These are phyloP conservation scores for Lagria hirta DNA, from an alignment of 2,888 invertebrate species.

Conservation along the genomic window DNA sequence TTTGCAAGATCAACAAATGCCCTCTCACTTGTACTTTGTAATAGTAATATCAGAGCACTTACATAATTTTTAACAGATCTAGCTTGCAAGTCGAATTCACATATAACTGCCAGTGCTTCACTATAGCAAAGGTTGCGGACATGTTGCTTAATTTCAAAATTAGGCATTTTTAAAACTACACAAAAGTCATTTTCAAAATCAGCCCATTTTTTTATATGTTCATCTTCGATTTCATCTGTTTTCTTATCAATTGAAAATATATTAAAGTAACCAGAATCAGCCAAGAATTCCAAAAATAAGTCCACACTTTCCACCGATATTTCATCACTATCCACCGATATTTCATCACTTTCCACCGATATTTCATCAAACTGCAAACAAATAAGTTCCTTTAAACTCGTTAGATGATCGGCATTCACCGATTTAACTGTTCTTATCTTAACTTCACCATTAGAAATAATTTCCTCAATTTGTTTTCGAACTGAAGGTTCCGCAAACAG, in stretches of 20 bases:
- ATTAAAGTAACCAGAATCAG: slow-evolving; percentile 29
- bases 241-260: slow-evolving; percentile 25
- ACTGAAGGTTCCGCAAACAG: slow-evolving; percentile 16
- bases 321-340: too few species aligned
- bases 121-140: slow-evolving; percentile 10
- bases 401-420: slow-evolving; percentile 12
- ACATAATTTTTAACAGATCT: slow-evolving; percentile 9
- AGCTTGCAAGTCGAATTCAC: slow-evolving; percentile 10
- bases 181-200: too few species aligned
- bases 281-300: slow-evolving; percentile 21
- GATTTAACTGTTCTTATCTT: slow-evolving; percentile 15
- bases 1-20: slow-evolving; percentile 16
- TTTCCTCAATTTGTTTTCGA: slow-evolving; percentile 14
- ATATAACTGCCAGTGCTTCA: slow-evolving; percentile 11
- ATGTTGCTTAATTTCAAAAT: slow-evolving; percentile 14
- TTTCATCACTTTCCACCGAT: slow-evolving; percentile 17
- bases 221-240: too few species aligned
- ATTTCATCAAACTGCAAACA: slow-evolving; percentile 17
- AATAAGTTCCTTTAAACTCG: slow-evolving; percentile 12
- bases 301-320: slow-evolving; percentile 16
- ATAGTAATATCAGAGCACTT: slow-evolving; percentile 15
- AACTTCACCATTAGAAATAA: slow-evolving; percentile 14
- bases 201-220: slow-evolving; percentile 4
- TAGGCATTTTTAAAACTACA: slow-evolving; percentile 14
- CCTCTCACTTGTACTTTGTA: slow-evolving; percentile 15